Conservation (phyloP, 2,113 vertebrate species). For the Mola mola region DNA sequence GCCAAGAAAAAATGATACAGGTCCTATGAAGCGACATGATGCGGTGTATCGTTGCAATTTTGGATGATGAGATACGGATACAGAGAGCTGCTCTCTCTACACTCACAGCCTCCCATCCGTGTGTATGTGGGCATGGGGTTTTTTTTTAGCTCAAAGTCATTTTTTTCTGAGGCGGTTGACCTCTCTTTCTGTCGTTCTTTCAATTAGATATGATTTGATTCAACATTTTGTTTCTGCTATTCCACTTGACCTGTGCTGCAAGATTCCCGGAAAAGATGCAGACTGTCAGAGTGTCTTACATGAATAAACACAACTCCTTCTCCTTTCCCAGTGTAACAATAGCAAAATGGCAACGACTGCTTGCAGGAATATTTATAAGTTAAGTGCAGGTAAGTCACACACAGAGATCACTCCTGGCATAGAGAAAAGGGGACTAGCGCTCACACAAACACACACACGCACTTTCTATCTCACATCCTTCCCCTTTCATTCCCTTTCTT, state of each 20-base stretch:
- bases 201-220: no score
- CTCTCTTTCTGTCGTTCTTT: no score
- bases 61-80: no score
- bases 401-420: constrained; percentile 22
- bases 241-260: not conserved
- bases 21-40: no score
- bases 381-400: constrained; percentile 29
- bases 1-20: no score
- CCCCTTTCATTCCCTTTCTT: constrained; percentile 18
- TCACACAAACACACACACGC: constrained; percentile 12
- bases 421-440: constrained; percentile 16
- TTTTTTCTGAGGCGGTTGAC: no score
- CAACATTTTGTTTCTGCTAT: not conserved
- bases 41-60: no score
- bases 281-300: not conserved
- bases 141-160: no score
- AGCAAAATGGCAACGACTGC: not conserved
- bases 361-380: constrained; percentile 13
- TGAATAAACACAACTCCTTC: not conserved
- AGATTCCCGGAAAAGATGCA: constrained; percentile 9
- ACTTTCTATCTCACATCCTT: constrained; percentile 29
- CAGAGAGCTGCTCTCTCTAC: no score
- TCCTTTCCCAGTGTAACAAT: not conserved
- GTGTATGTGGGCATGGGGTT: no score
- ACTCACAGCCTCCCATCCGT: no score